Conservation (phyloP, 30 jellyfish, hydroid and myxozoan species). For the Cassiopea xamachana region DNA sequence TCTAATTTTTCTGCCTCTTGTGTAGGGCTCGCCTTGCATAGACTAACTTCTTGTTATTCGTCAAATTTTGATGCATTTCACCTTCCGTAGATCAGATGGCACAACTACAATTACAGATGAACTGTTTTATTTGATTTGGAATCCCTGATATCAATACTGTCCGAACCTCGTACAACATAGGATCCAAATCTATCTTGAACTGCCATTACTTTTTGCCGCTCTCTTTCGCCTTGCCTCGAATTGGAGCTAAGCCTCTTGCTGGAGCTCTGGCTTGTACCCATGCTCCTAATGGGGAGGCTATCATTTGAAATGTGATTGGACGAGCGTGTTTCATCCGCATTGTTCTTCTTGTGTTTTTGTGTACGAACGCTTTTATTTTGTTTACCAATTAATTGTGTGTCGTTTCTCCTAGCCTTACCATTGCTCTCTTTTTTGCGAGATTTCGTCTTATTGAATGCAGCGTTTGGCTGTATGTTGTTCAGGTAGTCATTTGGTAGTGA, state of each 20-base stretch:
- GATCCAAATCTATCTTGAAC: slow-evolving; percentile 29
- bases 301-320: slow-evolving; percentile 47
- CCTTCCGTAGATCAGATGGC: no score
- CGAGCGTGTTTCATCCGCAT: slow-evolving; percentile 24
- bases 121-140: slow-evolving; percentile 18
- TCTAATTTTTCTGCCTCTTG: no score
- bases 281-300: slow-evolving; percentile 16
- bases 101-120: slow-evolving; percentile 35
- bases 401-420: slow-evolving; percentile 18
- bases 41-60: background rate
- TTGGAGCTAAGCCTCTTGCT: slow-evolving; percentile 14
- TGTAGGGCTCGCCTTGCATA: no score
- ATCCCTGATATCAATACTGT: slow-evolving; percentile 27
- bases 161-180: slow-evolving; percentile 17
- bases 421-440: slow-evolving; percentile 10
- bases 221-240: slow-evolving; percentile 31
- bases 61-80: no score
- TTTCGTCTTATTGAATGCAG: slow-evolving; percentile 23
- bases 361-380: slow-evolving; percentile 1
- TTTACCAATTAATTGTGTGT: background rate
- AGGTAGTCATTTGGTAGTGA: slow-evolving; percentile 56
- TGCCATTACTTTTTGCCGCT: slow-evolving; percentile 21
- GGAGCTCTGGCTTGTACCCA: background rate
- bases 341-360: slow-evolving; percentile 42
- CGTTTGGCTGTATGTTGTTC: slow-evolving; percentile 30